Percentiles rank a stretch among this genome's conserved stretches.
phyloP scores from a whole-genome alignment of 2,113 vertebrate genomes.

The Platichthys stellatus region DNA sequence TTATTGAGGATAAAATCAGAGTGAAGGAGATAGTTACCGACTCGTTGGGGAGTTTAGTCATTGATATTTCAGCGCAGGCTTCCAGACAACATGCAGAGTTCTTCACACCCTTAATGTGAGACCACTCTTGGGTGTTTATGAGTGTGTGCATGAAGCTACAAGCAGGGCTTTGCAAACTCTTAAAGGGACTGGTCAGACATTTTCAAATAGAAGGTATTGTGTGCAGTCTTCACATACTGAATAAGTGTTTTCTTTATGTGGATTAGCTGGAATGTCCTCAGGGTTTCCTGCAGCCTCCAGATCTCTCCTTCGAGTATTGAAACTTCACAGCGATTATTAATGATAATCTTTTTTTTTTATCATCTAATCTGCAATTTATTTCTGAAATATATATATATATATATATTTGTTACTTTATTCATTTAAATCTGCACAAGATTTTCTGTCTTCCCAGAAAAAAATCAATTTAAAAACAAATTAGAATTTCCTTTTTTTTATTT shows the following conservation, averaged over 20 bases:
- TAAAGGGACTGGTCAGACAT: not conserved
- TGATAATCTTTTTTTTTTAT: not conserved
- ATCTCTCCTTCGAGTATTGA: not conserved
- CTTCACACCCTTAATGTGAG: slow-evolving; percentile 56
- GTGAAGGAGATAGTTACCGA: slow-evolving; percentile 71
- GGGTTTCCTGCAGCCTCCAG: not conserved
- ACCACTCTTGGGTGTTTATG: slow-evolving; percentile 24
- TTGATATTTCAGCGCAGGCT: slow-evolving; percentile 75
- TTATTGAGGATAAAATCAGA: slow-evolving; percentile 81
- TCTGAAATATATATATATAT: not conserved
- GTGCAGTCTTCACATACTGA: not conserved
- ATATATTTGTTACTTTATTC: not conserved
- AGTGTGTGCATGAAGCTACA: not conserved
- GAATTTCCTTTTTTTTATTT: not conserved
- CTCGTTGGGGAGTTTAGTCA: slow-evolving; percentile 77
- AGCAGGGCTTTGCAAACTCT: slow-evolving; percentile 29
- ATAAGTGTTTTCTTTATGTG: not conserved
- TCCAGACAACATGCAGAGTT: slow-evolving; percentile 67
- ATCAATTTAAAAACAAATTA: not conserved
- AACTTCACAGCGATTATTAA: not conserved
- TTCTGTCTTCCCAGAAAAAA: not conserved
- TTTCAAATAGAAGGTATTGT: slow-evolving; percentile 10
- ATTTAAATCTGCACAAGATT: not conserved
- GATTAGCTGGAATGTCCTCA: not conserved
- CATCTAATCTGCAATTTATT: not conserved